Conservation (phyloP, 2,888 invertebrate species). For the Eristalis intricaria region DNA sequence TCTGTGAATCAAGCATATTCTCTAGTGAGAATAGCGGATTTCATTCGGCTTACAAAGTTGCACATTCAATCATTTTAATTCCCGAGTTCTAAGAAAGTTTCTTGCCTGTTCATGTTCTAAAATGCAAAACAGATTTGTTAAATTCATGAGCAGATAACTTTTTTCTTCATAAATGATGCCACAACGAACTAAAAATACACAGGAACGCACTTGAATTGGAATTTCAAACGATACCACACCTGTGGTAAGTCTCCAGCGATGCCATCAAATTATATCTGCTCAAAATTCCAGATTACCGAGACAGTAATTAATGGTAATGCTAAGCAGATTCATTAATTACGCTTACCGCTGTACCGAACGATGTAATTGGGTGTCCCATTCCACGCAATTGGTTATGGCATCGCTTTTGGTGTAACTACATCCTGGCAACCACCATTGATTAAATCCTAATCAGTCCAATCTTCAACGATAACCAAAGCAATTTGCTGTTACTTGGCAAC, state of each 20-base stretch:
- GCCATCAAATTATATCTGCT: not conserved
- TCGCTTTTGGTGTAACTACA: not conserved
- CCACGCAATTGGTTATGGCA: not conserved
- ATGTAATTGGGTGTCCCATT: not conserved
- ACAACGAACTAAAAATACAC: too few species aligned
- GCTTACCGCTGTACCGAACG: not conserved
- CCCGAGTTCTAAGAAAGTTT: too few species aligned
- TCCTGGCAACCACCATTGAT: not conserved
- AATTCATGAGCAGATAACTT: too few species aligned
- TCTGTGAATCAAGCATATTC: too few species aligned
- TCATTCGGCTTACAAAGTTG: too few species aligned
- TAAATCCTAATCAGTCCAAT: constrained; percentile 10
- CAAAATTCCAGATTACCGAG: not conserved
- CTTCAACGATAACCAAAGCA: constrained; percentile 2
- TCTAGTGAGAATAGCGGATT: too few species aligned
- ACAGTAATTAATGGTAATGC: not conserved
- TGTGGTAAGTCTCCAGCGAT: not conserved
- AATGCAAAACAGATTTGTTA: too few species aligned
- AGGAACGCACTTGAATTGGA: not conserved
- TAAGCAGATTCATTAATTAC: not conserved
- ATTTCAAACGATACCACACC: not conserved
- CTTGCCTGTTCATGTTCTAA: too few species aligned
- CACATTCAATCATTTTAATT: too few species aligned
- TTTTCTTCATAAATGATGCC: too few species aligned
- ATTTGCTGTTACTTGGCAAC: constrained; percentile 21